Conservation (phyloP, 1,140 invertebrate species). For the Pinna nobilis region DNA sequence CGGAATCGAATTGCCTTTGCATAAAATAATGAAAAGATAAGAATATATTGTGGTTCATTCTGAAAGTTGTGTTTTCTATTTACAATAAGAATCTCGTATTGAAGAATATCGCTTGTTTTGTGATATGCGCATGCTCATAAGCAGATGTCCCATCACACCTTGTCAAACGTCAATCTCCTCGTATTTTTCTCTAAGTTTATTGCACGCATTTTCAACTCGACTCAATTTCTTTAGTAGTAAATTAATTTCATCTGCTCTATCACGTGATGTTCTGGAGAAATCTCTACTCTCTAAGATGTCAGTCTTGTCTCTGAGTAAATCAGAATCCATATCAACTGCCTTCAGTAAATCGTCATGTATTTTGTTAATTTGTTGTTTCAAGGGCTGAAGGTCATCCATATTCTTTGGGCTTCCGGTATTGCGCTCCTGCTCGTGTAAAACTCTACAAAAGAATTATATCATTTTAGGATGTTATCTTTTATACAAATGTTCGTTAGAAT, state of each 20-base stretch:
- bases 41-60: too few species aligned
- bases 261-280: constrained; percentile 1
- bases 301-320: constrained; percentile 3
- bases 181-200: constrained; percentile 7
- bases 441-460: background rate
- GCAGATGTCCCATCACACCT: background rate
- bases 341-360: constrained; percentile 29
- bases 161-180: background rate
- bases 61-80: too few species aligned
- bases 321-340: background rate
- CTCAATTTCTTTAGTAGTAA: constrained; percentile 27
- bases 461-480: background rate
- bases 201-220: constrained; percentile 26
- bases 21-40: too few species aligned
- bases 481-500: too few species aligned
- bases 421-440: constrained; percentile 16
- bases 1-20: too few species aligned
- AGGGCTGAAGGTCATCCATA: constrained; percentile 19
- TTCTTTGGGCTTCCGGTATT: constrained; percentile 13
- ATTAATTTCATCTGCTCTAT: constrained; percentile 27
- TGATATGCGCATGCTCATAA: too few species aligned
- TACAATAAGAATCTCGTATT: too few species aligned
- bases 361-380: constrained; percentile 27
- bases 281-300: background rate
- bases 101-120: too few species aligned